phyloP scores from a whole-genome alignment of 2,888 invertebrate species.

The Diarsia mendica region DNA sequence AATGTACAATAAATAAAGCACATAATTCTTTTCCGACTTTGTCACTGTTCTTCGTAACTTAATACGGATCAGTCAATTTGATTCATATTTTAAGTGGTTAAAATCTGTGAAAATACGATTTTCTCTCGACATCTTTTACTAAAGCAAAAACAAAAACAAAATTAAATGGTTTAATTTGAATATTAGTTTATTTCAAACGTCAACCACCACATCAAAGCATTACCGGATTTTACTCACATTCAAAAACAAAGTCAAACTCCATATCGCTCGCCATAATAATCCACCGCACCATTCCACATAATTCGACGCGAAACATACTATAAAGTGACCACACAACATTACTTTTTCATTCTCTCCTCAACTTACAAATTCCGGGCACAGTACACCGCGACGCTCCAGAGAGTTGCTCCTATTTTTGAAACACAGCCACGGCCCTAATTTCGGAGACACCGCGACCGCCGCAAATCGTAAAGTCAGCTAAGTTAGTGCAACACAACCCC shows the following conservation, averaged over 20 bases:
- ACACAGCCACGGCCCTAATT: slow-evolving; percentile 66
- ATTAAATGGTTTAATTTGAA: not conserved
- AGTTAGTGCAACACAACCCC: slow-evolving; percentile 60
- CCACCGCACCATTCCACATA: slow-evolving; percentile 32
- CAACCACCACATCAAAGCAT: slow-evolving; percentile 6
- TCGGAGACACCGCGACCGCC: slow-evolving; percentile 65
- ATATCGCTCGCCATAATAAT: slow-evolving; percentile 16
- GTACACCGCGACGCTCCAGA: slow-evolving; percentile 39
- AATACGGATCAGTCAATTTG: not conserved
- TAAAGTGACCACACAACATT: slow-evolving; percentile 57
- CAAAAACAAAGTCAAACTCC: slow-evolving; percentile 7
- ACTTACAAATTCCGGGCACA: slow-evolving; percentile 59
- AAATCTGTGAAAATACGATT: too few relatives aligned
- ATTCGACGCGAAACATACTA: slow-evolving; percentile 43
- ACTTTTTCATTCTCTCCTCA: slow-evolving; percentile 53
- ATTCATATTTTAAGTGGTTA: not conserved
- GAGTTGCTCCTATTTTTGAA: slow-evolving; percentile 63
- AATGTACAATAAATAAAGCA: not conserved
- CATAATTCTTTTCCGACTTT: not conserved
- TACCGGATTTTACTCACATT: not conserved
- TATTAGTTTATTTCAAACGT: not conserved
- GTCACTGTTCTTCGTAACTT: not conserved
- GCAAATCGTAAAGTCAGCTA: slow-evolving; percentile 66
- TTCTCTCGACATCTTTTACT: not conserved
- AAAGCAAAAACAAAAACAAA: too few relatives aligned